Percentiles rank a stretch among this genome's conserved stretches.
These are phyloP conservation scores for Sus cebifrons DNA, from an alignment of 2,797 vertebrate species.

Conservation along the genomic window DNA sequence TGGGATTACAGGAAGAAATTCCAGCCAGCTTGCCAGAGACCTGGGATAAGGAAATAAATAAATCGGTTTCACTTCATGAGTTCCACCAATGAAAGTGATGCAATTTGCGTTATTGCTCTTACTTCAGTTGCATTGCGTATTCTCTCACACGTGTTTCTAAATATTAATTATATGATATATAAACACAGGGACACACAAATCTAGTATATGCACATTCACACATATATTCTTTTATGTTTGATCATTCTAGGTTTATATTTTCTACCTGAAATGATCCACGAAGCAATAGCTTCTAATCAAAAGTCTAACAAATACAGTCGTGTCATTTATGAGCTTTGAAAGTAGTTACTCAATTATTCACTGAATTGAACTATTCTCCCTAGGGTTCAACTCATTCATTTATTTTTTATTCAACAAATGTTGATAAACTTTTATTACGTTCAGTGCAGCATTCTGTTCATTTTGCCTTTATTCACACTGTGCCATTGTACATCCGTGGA, in stretches of 20 bases:
- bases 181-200: neutral
- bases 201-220: neutral
- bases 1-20: neutral
- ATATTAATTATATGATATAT: neutral
- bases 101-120: neutral
- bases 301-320: neutral
- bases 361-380: conserved; percentile 68
- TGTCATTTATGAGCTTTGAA: conserved; percentile 63
- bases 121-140: neutral
- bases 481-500: neutral
- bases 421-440: conserved; percentile 63
- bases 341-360: conserved; percentile 75
- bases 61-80: neutral
- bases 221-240: neutral
- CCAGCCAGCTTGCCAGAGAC: neutral
- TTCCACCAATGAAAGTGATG: neutral
- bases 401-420: conserved; percentile 77
- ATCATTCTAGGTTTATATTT: conserved; percentile 54
- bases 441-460: conserved; percentile 26
- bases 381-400: conserved; percentile 64
- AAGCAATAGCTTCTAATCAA: conserved; percentile 43
- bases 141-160: neutral
- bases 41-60: neutral
- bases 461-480: neutral
- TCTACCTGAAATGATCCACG: conserved; percentile 28